phyloP scores from a whole-genome alignment of 2,888 invertebrate species.

The Belgica antarctica region DNA sequence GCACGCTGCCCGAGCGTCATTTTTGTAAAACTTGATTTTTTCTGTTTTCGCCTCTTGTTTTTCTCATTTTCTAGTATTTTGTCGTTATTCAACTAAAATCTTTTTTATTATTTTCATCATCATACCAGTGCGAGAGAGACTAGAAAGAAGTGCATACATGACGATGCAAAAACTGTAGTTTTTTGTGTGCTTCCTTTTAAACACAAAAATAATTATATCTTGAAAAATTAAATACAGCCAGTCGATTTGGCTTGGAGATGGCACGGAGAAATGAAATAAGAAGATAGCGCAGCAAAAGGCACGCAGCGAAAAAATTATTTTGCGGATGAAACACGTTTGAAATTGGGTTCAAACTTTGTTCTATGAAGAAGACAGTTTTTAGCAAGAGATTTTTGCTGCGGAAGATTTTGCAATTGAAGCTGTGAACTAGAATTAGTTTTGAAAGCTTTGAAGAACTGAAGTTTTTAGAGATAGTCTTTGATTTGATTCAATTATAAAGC shows the following conservation, averaged over 20 bases:
- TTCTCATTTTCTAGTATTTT: constrained; percentile 37
- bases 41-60: constrained; percentile 31
- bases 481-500: too few relatives aligned
- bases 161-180: constrained; percentile 35
- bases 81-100: constrained; percentile 28
- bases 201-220: constrained; percentile 43
- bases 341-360: not conserved
- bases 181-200: constrained; percentile 43
- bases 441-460: too few relatives aligned
- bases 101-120: constrained; percentile 35
- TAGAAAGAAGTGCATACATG: constrained; percentile 22
- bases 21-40: constrained; percentile 41
- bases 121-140: constrained; percentile 32
- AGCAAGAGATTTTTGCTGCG: too few relatives aligned
- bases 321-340: not conserved
- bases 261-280: not conserved
- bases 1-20: not conserved
- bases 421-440: too few relatives aligned
- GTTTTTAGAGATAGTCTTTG: too few relatives aligned
- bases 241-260: not conserved
- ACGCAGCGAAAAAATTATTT: constrained; percentile 2
- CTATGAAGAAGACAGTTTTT: too few relatives aligned
- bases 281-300: not conserved
- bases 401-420: too few relatives aligned
- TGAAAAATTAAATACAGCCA: constrained; percentile 15